A percentile compares a stretch with the other conserved stretches of the same genome.
These are phyloP conservation scores for Echinarachnius parma DNA, from an alignment of 53 echinoderm and acorn worm genomes.

Conservation along the genomic window DNA sequence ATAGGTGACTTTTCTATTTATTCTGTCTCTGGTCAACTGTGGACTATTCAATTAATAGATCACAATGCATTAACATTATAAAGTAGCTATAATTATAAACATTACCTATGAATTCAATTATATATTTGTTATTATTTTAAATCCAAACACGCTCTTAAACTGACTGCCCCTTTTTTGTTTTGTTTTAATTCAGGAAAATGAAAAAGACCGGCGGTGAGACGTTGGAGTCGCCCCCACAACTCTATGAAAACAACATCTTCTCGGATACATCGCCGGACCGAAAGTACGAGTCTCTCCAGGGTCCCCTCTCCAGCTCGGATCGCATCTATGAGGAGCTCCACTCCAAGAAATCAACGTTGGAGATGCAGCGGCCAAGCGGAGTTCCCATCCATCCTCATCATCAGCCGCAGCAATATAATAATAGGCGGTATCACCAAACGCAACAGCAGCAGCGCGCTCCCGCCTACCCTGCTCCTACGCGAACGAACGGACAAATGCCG, in stretches of 20 bases:
- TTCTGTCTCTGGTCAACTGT: too few species aligned
- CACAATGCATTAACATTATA: too few species aligned
- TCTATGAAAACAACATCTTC: slow-evolving; percentile 44
- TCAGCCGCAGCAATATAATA: too few species aligned
- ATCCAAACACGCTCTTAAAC: too few species aligned
- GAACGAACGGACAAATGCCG: slow-evolving; percentile 32
- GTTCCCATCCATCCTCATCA: too few species aligned
- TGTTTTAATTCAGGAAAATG: slow-evolving; percentile 27
- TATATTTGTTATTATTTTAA: too few species aligned
- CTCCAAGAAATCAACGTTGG: slow-evolving; percentile 22
- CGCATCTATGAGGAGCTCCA: slow-evolving; percentile 42
- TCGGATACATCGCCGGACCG: slow-evolving; percentile 33
- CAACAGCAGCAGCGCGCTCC: neutral
- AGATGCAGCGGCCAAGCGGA: slow-evolving; percentile 17
- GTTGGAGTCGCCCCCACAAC: slow-evolving; percentile 23
- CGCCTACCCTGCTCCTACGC: neutral
- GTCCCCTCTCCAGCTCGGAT: slow-evolving; percentile 18
- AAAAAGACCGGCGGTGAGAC: slow-evolving; percentile 26
- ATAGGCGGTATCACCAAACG: too few species aligned
- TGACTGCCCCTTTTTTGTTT: too few species aligned
- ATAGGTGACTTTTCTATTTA: too few species aligned
- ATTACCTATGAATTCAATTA: too few species aligned
- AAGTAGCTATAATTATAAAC: too few species aligned
- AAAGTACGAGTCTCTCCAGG: slow-evolving; percentile 37
- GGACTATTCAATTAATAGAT: too few species aligned